phyloP scores from a whole-genome alignment of 1,140 invertebrate species.

The Nilaparvata lugens region DNA sequence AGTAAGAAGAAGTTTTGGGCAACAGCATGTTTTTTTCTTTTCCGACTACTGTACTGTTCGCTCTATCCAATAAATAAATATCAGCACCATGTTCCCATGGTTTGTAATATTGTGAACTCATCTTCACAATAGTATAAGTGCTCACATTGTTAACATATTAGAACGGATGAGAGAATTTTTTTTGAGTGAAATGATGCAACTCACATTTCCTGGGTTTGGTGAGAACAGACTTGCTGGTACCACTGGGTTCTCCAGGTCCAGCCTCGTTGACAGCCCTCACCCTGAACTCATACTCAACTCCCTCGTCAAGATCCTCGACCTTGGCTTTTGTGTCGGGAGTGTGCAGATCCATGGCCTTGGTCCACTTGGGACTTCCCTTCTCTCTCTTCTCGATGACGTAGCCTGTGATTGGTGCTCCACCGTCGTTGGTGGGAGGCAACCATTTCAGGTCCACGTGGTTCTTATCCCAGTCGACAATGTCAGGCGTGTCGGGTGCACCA shows the following conservation, averaged over 20 bases:
- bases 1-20: too few relatives aligned
- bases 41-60: too few relatives aligned
- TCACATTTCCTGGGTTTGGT: constrained; percentile 81
- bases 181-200: too few relatives aligned
- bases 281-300: constrained; percentile 79
- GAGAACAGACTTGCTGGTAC: constrained; percentile 59
- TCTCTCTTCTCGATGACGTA: constrained; percentile 92
- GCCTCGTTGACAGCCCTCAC: constrained; percentile 73
- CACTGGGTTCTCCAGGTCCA: constrained; percentile 67
- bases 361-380: constrained; percentile 77
- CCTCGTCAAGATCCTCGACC: constrained; percentile 72
- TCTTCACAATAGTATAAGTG: too few relatives aligned
- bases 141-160: constrained; percentile 7
- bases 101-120: too few relatives aligned
- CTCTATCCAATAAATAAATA: too few relatives aligned
- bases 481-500: constrained; percentile 79
- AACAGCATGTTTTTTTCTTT: too few relatives aligned
- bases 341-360: constrained; percentile 68
- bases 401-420: constrained; percentile 84
- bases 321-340: constrained; percentile 70
- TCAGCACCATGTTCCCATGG: too few relatives aligned
- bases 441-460: constrained; percentile 89
- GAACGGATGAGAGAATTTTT: too few relatives aligned
- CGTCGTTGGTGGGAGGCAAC: constrained; percentile 79
- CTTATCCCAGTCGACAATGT: constrained; percentile 89